These are phyloP conservation scores for Caenorhabditis sp. DNA, from an alignment of 2,888 invertebrate species.

Conservation along the genomic window DNA sequence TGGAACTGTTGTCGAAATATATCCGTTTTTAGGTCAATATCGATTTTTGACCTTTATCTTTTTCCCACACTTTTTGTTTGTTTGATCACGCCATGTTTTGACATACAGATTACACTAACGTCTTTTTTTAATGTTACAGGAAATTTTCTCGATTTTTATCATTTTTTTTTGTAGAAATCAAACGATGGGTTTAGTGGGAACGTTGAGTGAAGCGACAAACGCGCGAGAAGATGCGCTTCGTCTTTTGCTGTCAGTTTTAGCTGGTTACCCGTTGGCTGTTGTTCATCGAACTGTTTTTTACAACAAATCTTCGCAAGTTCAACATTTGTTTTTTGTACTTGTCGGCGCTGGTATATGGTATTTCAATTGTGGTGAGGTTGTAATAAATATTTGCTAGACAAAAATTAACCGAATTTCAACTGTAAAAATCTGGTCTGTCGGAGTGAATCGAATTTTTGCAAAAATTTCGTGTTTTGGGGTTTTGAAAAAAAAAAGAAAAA, in stretches of 20 bases:
- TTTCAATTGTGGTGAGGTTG: constrained; percentile 65
- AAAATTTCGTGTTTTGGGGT: too few species aligned
- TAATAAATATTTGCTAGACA: constrained; percentile 2
- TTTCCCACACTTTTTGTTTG: not conserved
- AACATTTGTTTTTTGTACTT: constrained; percentile 62
- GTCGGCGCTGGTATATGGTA: constrained; percentile 62
- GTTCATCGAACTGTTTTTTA: constrained; percentile 64
- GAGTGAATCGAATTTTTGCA: too few species aligned
- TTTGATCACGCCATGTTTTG: not conserved
- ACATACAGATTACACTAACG: too few species aligned
- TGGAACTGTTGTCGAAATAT: not conserved
- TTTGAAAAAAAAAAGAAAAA: too few species aligned
- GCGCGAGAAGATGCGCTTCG: constrained; percentile 67
- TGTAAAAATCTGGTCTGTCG: too few species aligned
- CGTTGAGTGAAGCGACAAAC: constrained; percentile 55
- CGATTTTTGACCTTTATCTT: not conserved
- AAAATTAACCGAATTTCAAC: not conserved
- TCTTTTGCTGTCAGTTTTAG: constrained; percentile 63
- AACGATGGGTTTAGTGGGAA: constrained; percentile 40
- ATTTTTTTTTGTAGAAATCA: not conserved
- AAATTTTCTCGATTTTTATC: too few species aligned
- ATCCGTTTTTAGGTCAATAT: not conserved
- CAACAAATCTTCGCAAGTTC: constrained; percentile 51
- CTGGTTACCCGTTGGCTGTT: constrained; percentile 67
- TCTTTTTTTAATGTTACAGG: too few species aligned